Evolutionary conservation across 30 jellyfish, hydroid and myxozoan species (phyloP), one percentile per base, ranked within the genome.

Genomic region (Cassiopea andromeda): DNA sequence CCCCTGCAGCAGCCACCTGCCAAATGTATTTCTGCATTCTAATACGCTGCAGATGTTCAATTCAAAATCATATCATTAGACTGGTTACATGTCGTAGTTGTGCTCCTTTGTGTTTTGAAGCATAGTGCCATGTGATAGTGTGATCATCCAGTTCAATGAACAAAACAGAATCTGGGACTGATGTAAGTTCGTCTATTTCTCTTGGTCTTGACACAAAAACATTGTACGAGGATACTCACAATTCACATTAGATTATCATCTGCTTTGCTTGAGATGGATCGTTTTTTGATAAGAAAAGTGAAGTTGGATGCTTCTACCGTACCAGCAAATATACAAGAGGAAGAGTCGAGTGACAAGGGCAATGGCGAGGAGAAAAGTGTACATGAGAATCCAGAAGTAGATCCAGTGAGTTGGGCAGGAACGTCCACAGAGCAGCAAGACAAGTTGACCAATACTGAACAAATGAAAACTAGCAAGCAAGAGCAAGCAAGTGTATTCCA

Each of bases 261-360:
- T 68, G 77, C 77, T 68, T 68, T 68, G 47, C 77, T 68, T 54
- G 64, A 54, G 64, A 54, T 54, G 64, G 64, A 54, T 54, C 0
- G 64, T 54, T 54, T 54, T 54, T 68, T 68, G 77, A 68, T 68
- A 68, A 68, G 77, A 68, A 68, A 68, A 68, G 77, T 43, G 1
- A 68, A 68, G 77, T 54, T 68, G 77, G 77, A 68, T 68, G 77
- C 77, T 68, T 68, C 77, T 68, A 43, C 77, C 77, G 77, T 68
- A 68, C 77, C 64, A 54, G 64, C 64, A 54, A 54, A 54, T 54
- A 54, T 54, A 54, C 64, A 54, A 73, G 83, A 73, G 83, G 60
- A 46, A 46, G 83, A 73, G 83, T 0, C 57, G 60, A 73, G 83
- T 19, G 83, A 73, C 0, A 73, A 46, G 83, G 60, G 83, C 57